Evolutionary conservation across 2,113 vertebrate genomes (phyloP).

Genomic region (Laterallus jamaicensis): DNA sequence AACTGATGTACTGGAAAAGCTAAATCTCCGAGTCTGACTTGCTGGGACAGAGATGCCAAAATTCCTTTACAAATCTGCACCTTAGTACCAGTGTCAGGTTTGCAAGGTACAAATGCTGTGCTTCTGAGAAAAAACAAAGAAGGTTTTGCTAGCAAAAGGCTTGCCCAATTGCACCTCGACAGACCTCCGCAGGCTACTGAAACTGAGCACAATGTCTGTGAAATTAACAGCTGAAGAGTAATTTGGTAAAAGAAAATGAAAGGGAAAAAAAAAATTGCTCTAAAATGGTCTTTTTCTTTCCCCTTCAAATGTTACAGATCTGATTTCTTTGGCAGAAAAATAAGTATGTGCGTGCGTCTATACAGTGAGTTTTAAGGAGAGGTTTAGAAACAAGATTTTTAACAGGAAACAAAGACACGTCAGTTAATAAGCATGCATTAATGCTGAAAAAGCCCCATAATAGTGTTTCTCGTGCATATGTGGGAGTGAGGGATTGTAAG

Average conservation of each 20-base stretch:
- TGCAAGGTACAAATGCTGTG: not conserved
- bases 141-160: conserved; percentile 5
- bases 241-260: conserved; percentile 35
- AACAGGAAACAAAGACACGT: conserved; percentile 59
- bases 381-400: conserved; percentile 57
- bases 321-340: conserved; percentile 55
- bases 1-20: not conserved
- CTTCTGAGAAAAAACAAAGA: not conserved
- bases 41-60: conserved; percentile 25
- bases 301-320: conserved; percentile 30
- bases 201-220: conserved; percentile 30
- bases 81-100: not conserved
- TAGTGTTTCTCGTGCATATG: conserved; percentile 54
- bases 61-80: conserved; percentile 38
- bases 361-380: conserved; percentile 2
- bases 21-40: not conserved
- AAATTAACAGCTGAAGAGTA: conserved; percentile 29
- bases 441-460: conserved; percentile 32
- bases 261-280: conserved; percentile 46
- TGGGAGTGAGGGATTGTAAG: conserved; percentile 66
- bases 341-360: not conserved
- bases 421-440: conserved; percentile 55
- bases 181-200: conserved; percentile 40
- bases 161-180: conserved; percentile 2
- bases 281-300: conserved; percentile 54